Percentiles rank a stretch among this genome's conserved stretches.
Evolutionary conservation across 1,140 invertebrate species (phyloP).

Genomic region (Physella acuta): DNA sequence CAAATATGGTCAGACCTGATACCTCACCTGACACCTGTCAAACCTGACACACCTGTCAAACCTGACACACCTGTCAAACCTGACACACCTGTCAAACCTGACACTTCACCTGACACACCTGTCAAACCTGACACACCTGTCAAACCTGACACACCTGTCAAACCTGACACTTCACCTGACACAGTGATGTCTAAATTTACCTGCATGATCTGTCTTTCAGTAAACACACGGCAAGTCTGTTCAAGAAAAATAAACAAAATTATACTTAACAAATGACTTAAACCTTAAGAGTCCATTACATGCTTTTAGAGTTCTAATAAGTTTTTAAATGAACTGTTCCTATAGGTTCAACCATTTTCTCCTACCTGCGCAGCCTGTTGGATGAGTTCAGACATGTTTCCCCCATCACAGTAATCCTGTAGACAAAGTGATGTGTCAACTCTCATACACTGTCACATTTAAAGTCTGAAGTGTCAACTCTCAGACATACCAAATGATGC

Average conservation of each 20-base stretch:
- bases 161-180: too few relatives aligned
- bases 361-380: conserved; percentile 41
- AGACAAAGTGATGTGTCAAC: neutral
- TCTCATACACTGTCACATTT: neutral
- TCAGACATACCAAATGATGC: neutral
- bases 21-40: too few relatives aligned
- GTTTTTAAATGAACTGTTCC: neutral
- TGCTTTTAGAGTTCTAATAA: neutral
- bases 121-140: too few relatives aligned
- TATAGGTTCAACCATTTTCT: neutral
- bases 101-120: too few relatives aligned
- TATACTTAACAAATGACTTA: neutral
- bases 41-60: too few relatives aligned
- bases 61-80: too few relatives aligned
- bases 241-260: neutral
- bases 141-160: too few relatives aligned
- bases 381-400: conserved; percentile 54
- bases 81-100: too few relatives aligned
- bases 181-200: too few relatives aligned
- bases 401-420: conserved; percentile 58
- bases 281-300: too few relatives aligned
- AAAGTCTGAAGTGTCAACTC: neutral
- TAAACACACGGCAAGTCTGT: neutral
- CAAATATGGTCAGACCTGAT: too few relatives aligned
- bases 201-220: conserved; percentile 24